Evolutionary conservation across 2,113 vertebrate genomes (phyloP).

Genomic region (Orthonyx spaldingii): DNA sequence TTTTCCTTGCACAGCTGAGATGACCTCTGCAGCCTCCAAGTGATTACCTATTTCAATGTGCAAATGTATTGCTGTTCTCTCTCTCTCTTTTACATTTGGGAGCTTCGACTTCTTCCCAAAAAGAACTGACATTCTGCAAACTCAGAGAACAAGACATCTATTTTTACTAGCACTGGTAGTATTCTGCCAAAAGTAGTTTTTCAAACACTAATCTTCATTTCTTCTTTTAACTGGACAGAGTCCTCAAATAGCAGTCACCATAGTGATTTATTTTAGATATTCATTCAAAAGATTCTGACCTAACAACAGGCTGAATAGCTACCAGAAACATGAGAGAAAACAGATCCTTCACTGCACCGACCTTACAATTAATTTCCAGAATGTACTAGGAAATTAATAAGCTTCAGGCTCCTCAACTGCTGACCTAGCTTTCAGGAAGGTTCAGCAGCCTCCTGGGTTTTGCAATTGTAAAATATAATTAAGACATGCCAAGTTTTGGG

Average conservation of each 20-base stretch:
- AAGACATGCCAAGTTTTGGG: not conserved
- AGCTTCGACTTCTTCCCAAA: not conserved
- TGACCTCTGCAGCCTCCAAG: not conserved
- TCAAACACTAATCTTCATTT: not conserved
- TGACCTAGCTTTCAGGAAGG: constrained; percentile 6
- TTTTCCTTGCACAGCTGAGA: not conserved
- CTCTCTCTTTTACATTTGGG: not conserved
- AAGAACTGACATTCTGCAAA: not conserved
- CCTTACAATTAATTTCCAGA: constrained; percentile 1
- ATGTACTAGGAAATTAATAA: constrained; percentile 40
- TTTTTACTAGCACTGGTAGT: not conserved
- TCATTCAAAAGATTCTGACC: not conserved
- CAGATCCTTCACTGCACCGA: not conserved
- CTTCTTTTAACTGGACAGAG: not conserved
- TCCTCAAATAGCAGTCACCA: not conserved
- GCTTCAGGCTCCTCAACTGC: constrained; percentile 14
- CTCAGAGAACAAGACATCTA: not conserved
- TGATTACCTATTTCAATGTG: not conserved
- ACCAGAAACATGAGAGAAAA: not conserved
- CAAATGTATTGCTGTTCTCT: not conserved
- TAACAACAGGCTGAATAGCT: not conserved
- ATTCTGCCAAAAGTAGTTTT: not conserved
- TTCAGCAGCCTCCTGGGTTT: constrained; percentile 30
- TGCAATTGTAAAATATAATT: constrained; percentile 58
- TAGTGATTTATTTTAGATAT: not conserved